Evolutionary conservation across 1,140 invertebrate genomes (phyloP), one percentile per base, ranked within the genome.

Genomic region (Saccostrea echinata): DNA sequence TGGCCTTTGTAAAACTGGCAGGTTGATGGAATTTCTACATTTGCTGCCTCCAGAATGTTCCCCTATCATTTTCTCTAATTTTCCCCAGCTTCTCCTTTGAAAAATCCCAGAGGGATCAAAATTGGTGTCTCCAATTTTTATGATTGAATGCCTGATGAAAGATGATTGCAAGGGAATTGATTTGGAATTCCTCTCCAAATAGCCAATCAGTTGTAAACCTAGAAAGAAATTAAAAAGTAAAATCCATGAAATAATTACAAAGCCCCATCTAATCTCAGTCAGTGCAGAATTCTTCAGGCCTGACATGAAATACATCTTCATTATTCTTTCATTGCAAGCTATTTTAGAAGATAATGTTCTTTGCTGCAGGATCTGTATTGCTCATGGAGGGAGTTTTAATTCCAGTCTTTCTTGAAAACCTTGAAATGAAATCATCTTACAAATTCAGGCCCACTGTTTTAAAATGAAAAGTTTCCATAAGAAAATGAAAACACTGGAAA

Each of bases 121-220:
- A 76, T 30, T 76, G 57, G 21, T 24, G 30, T 76, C 68, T 30
- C 33, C 68, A 76, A 76, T 76, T 30, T 57, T 76, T 27, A 27
- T 76, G 30, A 76, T 76, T 76, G 68, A 76, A 27, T 68, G 30
- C 13, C 27, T 76, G 68, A 33, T 76, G 68, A 76, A 61, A 76
- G 13, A 76, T 33, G 68, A 76, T 76, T 76, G 68, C 24, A 76
- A 76, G 68, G 68, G 68, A 33, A 76, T 76, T 71, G 68, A 27
- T 71, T 76, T 33, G 30, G 30, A 33, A 30, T 76, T 76, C 30
- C 27, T 30, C 27, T 16, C 24, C 68, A 64, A 18, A 76, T 30
- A 76, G 30, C 6, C 68, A 76, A 30, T 84, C n/a, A 53, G 27
- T 52, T 84, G 51, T 2, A 53, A 53, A 52, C 43, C 11, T 21